phyloP scores from a whole-genome alignment of 2,888 invertebrate species.

The Catocala fraxini region DNA sequence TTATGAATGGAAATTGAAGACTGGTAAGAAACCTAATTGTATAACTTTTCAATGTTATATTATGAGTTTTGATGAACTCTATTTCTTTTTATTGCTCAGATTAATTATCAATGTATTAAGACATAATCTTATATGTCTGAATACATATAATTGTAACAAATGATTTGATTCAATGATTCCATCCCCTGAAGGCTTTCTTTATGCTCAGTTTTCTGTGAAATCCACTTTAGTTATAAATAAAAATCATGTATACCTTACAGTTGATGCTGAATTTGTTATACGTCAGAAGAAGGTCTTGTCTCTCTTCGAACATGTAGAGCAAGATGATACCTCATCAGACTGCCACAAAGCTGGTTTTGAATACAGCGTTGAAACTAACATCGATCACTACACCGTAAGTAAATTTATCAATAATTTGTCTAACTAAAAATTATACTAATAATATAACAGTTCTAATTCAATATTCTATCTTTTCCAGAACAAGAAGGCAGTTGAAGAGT shows the following conservation, averaged over 20 bases:
- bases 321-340: constrained; percentile 62
- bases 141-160: no score
- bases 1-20: constrained; percentile 45
- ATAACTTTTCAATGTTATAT: no score
- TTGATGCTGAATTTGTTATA: constrained; percentile 56
- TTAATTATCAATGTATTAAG: no score
- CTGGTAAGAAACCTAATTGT: constrained; percentile 21
- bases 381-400: constrained; percentile 73
- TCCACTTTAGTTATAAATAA: not conserved
- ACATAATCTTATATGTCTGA: no score
- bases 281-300: constrained; percentile 77
- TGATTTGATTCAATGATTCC: no score
- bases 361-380: constrained; percentile 72
- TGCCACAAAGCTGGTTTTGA: constrained; percentile 72
- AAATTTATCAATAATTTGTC: not conserved
- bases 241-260: constrained; percentile 44
- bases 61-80: no score
- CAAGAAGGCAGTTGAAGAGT: constrained; percentile 77
- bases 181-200: no score
- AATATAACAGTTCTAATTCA: not conserved
- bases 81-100: no score
- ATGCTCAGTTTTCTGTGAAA: not conserved
- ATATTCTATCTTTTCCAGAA: constrained; percentile 62
- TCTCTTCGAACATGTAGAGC: constrained; percentile 78
- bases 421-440: not conserved